Conservation (phyloP, 2,113 vertebrate species). For the Pseudopodoces humilis region DNA sequence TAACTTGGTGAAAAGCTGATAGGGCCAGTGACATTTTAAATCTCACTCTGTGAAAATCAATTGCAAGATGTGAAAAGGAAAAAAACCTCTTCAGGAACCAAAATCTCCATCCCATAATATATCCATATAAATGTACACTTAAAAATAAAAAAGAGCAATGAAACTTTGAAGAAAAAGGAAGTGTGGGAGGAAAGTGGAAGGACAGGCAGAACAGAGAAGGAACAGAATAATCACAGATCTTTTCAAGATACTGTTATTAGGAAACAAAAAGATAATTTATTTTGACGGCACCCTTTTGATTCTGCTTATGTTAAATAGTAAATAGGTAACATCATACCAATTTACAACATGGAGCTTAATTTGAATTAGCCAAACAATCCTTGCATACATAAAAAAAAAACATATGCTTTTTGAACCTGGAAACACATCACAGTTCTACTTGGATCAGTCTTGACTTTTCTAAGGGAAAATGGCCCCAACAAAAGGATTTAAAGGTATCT, state of each 20-base stretch:
- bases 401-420: neutral
- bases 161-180: neutral
- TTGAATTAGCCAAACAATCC: neutral
- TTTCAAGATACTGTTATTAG: neutral
- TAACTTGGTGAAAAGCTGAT: neutral
- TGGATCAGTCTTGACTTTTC: neutral
- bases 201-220: neutral
- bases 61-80: neutral
- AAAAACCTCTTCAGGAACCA: neutral
- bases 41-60: conserved; percentile 3
- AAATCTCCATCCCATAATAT: conserved; percentile 5
- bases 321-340: neutral
- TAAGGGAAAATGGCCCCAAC: neutral
- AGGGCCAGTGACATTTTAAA: neutral
- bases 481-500: neutral
- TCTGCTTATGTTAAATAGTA: neutral
- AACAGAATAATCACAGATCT: neutral
- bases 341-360: neutral
- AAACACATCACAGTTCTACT: neutral
- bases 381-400: neutral
- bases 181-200: neutral
- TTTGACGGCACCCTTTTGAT: neutral
- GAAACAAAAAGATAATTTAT: neutral
- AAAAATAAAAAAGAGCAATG: neutral
- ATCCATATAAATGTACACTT: neutral